Conservation (phyloP, 2,113 vertebrate species). For the Glareola pratincola region DNA sequence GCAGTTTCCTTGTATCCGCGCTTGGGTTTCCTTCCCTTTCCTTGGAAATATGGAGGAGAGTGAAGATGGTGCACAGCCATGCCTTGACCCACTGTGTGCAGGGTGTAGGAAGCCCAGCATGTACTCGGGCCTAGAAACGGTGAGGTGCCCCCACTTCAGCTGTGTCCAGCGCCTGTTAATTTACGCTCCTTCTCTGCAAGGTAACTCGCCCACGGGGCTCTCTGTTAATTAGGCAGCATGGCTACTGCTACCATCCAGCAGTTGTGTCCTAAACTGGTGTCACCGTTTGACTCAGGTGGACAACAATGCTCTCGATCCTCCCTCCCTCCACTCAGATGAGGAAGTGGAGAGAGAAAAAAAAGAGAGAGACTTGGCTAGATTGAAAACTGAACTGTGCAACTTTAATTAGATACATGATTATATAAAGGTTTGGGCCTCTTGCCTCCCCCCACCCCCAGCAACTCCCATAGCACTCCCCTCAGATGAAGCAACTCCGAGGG, state of each 20-base stretch:
- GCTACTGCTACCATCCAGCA: neutral
- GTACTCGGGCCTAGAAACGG: neutral
- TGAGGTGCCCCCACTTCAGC: neutral
- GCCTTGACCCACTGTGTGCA: neutral
- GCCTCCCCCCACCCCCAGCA: too few relatives aligned
- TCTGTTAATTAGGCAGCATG: neutral
- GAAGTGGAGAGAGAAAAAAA: too few relatives aligned
- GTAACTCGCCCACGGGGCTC: neutral
- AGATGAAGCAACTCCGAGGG: too few relatives aligned
- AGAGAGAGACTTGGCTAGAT: too few relatives aligned
- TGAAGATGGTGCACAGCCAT: neutral
- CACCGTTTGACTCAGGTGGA: too few relatives aligned
- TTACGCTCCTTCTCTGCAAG: neutral
- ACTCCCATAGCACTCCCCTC: too few relatives aligned
- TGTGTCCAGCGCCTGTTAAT: neutral
- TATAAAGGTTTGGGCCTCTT: too few relatives aligned
- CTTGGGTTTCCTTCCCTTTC: neutral
- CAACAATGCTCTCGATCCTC: too few relatives aligned
- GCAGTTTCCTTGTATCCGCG: neutral
- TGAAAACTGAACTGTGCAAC: too few relatives aligned
- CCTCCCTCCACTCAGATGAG: too few relatives aligned
- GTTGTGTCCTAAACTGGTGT: neutral
- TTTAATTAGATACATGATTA: too few relatives aligned
- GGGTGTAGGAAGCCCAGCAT: neutral
- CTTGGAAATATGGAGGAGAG: fast-evolving